These are phyloP conservation scores for Odontophorus gujanensis DNA, from an alignment of 2,113 vertebrate species.

Conservation along the genomic window DNA sequence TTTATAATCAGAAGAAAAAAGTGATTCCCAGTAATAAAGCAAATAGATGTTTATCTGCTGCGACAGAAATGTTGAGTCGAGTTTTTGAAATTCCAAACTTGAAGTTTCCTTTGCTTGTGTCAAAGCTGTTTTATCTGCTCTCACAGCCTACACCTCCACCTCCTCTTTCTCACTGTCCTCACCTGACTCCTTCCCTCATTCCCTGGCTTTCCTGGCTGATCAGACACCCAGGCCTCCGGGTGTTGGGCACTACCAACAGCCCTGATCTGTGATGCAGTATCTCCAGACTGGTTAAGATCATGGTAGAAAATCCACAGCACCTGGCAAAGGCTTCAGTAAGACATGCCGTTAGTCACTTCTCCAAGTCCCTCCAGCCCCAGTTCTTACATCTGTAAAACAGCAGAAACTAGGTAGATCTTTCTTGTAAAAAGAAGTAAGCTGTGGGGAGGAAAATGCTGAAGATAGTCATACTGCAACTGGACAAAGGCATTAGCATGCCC, in stretches of 20 bases:
- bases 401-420: background rate
- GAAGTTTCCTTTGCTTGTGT: conserved; percentile 64
- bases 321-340: background rate
- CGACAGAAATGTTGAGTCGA: conserved; percentile 73
- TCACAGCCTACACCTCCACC: conserved; percentile 62
- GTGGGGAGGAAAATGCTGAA: background rate
- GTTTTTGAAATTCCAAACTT: conserved; percentile 74
- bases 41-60: conserved; percentile 78
- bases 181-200: conserved; percentile 15
- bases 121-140: conserved; percentile 46
- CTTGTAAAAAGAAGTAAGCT: background rate
- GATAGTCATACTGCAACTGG: background rate
- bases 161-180: conserved; percentile 11
- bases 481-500: background rate
- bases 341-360: fast-evolving
- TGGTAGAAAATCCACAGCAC: background rate
- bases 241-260: background rate
- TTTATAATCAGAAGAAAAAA: conserved; percentile 68
- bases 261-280: fast-evolving
- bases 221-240: background rate
- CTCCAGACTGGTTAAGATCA: background rate
- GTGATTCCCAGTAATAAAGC: conserved; percentile 56
- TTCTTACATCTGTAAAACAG: background rate
- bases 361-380: background rate
- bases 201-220: background rate